Base-by-base conservation (phyloP, 2,113 vertebrate species). In the Amia ocellicauda region DNA sequence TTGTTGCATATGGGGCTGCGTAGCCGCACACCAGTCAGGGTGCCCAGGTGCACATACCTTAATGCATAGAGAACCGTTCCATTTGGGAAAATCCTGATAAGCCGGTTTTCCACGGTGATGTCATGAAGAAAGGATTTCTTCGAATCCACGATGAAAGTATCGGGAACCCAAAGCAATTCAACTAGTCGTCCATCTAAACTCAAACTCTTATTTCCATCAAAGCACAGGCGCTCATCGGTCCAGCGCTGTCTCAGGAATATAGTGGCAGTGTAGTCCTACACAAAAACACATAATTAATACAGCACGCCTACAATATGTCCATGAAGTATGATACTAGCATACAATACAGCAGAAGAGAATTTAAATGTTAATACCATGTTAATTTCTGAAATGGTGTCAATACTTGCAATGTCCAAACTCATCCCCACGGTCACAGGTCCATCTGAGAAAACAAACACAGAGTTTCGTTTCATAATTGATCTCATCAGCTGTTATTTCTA, bases 331-430 rank as follows among this genome's bases (percentile, higher is more conserved):
- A 23, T 16, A n/a, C 24, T 2, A 16, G 9, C 51, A 4, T 24
- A 53, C 51, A 17, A 50, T 4, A 50, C 47, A 50, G 22, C 17
- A 50, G n/a, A n/a, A n/a, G n/a, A n/a, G n/a, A n/a, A n/a, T 36
- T 36, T 36, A 36, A 36, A 11, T 36, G 31, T 36, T 5, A 36
- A 36, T 36, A 94, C 93, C 93, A 95, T 95, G 73, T 95, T 95
- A 74, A 95, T 95, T 86, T 95, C 93, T 69, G 93, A 95, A 83
- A 95, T 95, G 27, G 91, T 95, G 73, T 95, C 92, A 72, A 95
- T 95, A 80, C 93, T 95, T 76, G 93, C 93, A 45, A 95, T 93
- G 71, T 95, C 93, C 89, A 95, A 69, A 69, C 93, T 95, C 93
- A 95, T 95, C 23, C 92, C 93, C 31, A 95, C 80, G 1, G 89